Conservation (phyloP, 2,113 vertebrate genomes). For the Geococcyx californianus region DNA sequence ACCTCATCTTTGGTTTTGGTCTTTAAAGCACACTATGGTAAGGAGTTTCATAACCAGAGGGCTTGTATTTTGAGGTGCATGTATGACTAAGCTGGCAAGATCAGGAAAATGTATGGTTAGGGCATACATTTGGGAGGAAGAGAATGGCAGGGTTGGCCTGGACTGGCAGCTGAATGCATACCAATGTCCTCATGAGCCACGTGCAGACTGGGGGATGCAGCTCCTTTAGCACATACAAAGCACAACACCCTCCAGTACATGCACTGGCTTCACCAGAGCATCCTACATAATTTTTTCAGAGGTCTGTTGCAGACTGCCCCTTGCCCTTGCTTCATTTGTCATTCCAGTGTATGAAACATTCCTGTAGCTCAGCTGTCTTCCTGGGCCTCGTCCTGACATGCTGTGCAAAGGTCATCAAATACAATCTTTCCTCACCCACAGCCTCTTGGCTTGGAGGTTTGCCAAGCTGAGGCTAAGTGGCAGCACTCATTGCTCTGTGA, state of each 20-base stretch:
- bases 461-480: constrained; percentile 30
- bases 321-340: not conserved
- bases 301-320: not conserved
- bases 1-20: not conserved
- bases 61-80: not conserved
- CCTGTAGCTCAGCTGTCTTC: constrained; percentile 28
- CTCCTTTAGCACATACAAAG: not conserved
- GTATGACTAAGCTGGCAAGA: not conserved
- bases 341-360: constrained; percentile 26
- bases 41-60: not conserved
- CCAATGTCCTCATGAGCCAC: not conserved
- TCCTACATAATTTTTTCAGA: not conserved
- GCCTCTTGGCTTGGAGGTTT: constrained; percentile 7
- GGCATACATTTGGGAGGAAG: not conserved
- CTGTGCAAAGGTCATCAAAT: constrained; percentile 38
- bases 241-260: not conserved
- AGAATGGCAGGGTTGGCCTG: accelerated
- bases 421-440: not conserved
- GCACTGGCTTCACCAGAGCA: not conserved
- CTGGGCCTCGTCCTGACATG: not conserved
- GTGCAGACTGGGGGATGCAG: not conserved
- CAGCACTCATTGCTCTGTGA: not conserved
- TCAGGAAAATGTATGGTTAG: not conserved
- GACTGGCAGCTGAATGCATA: not conserved
- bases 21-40: not conserved